Percentiles rank a stretch among this genome's conserved stretches.
phyloP scores from a whole-genome alignment of 2,888 invertebrate genomes.

The Linnaemya tessellans region DNA sequence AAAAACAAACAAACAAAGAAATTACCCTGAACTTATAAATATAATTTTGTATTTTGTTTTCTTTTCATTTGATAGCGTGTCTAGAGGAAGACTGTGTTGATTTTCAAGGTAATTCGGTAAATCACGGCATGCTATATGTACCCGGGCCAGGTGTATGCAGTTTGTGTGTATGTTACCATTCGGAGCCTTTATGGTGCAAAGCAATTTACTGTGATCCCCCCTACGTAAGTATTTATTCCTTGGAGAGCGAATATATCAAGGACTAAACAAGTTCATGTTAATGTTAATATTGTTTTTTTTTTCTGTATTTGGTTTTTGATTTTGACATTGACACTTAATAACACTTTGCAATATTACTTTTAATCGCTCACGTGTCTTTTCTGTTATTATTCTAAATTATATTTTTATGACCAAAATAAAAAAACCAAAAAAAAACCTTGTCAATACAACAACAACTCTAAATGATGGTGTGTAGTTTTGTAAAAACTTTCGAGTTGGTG shows the following conservation, averaged over 20 bases:
- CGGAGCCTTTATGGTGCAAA: constrained; percentile 93
- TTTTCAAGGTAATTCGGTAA: constrained; percentile 91
- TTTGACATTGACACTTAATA: constrained; percentile 63
- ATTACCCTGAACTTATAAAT: constrained; percentile 59
- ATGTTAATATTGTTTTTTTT: background rate
- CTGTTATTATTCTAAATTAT: constrained; percentile 23
- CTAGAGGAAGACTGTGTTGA: constrained; percentile 92
- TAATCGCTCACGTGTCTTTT: constrained; percentile 12
- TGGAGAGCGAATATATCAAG: constrained; percentile 14
- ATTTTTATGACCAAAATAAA: constrained; percentile 23
- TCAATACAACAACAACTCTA: background rate
- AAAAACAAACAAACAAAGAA: background rate
- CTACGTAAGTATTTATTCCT: constrained; percentile 86
- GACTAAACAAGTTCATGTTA: constrained; percentile 28
- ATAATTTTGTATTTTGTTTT: constrained; percentile 28
- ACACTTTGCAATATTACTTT: background rate
- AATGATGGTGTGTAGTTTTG: constrained; percentile 86
- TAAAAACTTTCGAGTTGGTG: constrained; percentile 92
- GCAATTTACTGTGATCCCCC: constrained; percentile 94
- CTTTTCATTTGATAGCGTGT: constrained; percentile 75
- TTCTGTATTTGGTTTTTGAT: constrained; percentile 26
- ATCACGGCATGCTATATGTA: constrained; percentile 91
- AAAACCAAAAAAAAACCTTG: constrained; percentile 4
- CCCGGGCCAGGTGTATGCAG: constrained; percentile 94
- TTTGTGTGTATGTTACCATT: constrained; percentile 93